Base-by-base conservation (phyloP, 2,888 invertebrate genomes). In the Agrilus biguttatus region DNA sequence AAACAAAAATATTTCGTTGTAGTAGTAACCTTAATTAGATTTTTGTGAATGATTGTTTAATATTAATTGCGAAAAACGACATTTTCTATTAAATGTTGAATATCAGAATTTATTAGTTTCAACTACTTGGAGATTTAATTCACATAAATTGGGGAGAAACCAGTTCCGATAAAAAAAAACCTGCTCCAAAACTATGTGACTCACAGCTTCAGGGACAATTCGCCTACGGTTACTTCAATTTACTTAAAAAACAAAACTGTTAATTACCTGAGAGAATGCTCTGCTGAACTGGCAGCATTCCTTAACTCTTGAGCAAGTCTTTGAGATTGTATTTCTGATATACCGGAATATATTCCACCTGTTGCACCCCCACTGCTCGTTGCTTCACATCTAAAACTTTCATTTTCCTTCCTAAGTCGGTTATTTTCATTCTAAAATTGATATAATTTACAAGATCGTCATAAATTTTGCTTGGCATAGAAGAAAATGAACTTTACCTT, bases 201-300 rank as follows among this genome's bases (percentile, higher is more conserved):
- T 3, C 4, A 17, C 17, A n/a, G n/a, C n/a, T n/a, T n/a, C n/a
- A 17, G 17, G 17, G 17, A 17, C 17, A 17, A 17, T 17, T 17
- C 17, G 21, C 6, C 7, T 2, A 21, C 2, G 21, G 3, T 21
- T 21, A 21, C 21, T 21, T 21, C 7, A 6, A 2, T 6, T 21
- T 21, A 21, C 3, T 21, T 21, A 5, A n/a, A n/a, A n/a, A n/a
- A n/a, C n/a, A 19, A 37, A 37, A n/a, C 10, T 37, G 13, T 13
- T 21, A 33, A 19, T 52, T 58, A 78, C 79, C 77, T 76, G 37
- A 80, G 65, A 43, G 78, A 78, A 51, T 68, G 69, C 64, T 80
- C 80, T 5, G 80, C 80, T 40, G 73, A 73, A 45, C 72, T 71
- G 36, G 80, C 80, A 42, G 80, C 80, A 44, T 66, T 63, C 49